phyloP scores from a whole-genome alignment of 2,888 invertebrate genomes.

The Diarsia rubi region DNA sequence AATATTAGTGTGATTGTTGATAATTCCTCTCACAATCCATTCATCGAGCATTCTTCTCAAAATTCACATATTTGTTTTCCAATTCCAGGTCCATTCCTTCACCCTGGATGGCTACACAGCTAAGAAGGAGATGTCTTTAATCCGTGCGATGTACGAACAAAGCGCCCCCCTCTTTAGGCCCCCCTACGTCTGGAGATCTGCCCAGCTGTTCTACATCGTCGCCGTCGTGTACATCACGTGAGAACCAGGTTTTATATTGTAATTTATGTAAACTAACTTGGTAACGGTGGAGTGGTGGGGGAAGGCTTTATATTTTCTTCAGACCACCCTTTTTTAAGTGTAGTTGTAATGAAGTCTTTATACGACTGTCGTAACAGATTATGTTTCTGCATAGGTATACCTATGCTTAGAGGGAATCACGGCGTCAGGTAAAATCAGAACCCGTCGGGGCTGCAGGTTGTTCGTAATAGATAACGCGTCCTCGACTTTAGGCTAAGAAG shows the following conservation, averaged over 20 bases:
- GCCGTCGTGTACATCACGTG: slow-evolving; percentile 87
- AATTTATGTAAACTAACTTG: slow-evolving; percentile 48
- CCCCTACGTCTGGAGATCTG: slow-evolving; percentile 80
- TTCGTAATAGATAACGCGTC: too few relatives aligned
- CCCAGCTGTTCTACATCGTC: slow-evolving; percentile 85
- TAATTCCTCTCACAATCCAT: too few relatives aligned
- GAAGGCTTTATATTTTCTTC: too few relatives aligned
- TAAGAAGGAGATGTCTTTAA: slow-evolving; percentile 74
- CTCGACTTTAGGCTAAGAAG: too few relatives aligned
- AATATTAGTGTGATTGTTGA: too few relatives aligned
- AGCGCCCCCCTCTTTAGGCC: slow-evolving; percentile 83
- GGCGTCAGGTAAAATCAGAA: too few relatives aligned
- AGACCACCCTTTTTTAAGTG: too few relatives aligned
- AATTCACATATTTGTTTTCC: neutral
- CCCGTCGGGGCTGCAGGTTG: too few relatives aligned
- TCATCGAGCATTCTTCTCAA: neutral
- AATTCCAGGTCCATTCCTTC: slow-evolving; percentile 79
- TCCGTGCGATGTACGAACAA: slow-evolving; percentile 81
- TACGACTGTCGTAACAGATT: neutral
- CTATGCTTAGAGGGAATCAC: too few relatives aligned
- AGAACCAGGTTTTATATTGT: slow-evolving; percentile 76
- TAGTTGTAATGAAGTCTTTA: too few relatives aligned
- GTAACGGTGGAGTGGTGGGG: too few relatives aligned
- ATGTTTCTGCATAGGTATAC: neutral
- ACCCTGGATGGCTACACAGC: slow-evolving; percentile 71